A percentile compares a stretch with the other conserved stretches of the same genome.
These are phyloP conservation scores for Epirrhoe tristata DNA, from an alignment of 2,888 invertebrate genomes.

Conservation along the genomic window DNA sequence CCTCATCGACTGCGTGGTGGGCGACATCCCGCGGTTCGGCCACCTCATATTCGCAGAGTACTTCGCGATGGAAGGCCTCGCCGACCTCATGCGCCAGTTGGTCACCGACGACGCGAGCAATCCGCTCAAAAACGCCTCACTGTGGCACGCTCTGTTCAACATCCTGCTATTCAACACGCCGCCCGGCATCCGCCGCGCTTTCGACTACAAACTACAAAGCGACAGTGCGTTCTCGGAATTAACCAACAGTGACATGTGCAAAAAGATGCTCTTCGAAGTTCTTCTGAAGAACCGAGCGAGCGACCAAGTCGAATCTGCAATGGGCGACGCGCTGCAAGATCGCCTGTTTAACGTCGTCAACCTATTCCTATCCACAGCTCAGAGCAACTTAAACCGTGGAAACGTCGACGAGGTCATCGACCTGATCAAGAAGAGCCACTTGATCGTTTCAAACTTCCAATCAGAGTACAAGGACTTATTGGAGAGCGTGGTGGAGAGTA, in stretches of 20 bases:
- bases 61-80: conserved; percentile 48
- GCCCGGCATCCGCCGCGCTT: conserved; percentile 48
- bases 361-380: conserved; percentile 44
- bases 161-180: conserved; percentile 46
- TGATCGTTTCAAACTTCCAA: conserved; percentile 33
- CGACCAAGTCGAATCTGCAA: conserved; percentile 30
- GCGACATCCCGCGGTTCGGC: conserved; percentile 53
- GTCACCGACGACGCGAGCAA: conserved; percentile 9
- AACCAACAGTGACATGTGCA: conserved; percentile 39
- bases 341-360: conserved; percentile 47
- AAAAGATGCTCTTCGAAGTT: conserved; percentile 51
- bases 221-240: conserved; percentile 46
- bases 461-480: conserved; percentile 38
- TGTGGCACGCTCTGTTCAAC: conserved; percentile 54
- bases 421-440: conserved; percentile 39
- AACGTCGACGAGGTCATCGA: conserved; percentile 43
- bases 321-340: conserved; percentile 47
- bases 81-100: conserved; percentile 42
- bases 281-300: conserved; percentile 44
- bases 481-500: conserved; percentile 34
- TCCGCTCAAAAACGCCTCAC: conserved; percentile 33
- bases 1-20: conserved; percentile 48
- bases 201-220: conserved; percentile 54
- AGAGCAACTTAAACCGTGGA: conserved; percentile 36
- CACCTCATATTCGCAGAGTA: conserved; percentile 57